Evolutionary conservation across 2,797 vertebrate genomes (phyloP).

Genomic region (Crypturellus tataupa): DNA sequence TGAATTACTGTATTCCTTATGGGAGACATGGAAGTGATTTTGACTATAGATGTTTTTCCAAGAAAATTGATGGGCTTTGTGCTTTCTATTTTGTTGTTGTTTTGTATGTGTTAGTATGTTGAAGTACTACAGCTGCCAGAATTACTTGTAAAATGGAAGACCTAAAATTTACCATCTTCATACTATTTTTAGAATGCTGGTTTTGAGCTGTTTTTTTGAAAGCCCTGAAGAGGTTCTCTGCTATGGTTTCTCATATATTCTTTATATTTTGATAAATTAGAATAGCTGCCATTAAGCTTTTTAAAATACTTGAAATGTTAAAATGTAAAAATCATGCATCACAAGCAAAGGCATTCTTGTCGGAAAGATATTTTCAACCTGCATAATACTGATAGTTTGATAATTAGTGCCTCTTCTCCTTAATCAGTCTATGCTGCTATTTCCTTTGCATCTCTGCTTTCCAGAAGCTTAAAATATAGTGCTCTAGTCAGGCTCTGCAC

Average conservation of each 20-base stretch:
- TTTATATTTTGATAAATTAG: conserved; percentile 6
- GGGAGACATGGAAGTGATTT: neutral
- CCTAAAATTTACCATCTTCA: neutral
- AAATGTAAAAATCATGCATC: neutral
- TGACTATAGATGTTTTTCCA: neutral
- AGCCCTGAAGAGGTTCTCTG: neutral
- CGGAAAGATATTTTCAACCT: neutral
- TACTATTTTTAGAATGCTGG: neutral
- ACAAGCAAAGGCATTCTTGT: neutral
- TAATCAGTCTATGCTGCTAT: conserved; percentile 33
- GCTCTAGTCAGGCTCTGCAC: neutral
- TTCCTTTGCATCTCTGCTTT: conserved; percentile 44
- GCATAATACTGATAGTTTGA: conserved; percentile 3
- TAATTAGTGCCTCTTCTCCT: conserved; percentile 16
- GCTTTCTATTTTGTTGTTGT: neutral
- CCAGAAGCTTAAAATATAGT: conserved; percentile 16
- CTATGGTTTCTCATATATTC: neutral
- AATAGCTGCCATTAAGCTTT: neutral
- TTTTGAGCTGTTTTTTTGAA: neutral
- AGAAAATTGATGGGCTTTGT: neutral
- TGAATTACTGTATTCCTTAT: neutral
- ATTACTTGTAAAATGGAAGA: neutral
- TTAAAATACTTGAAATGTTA: neutral
- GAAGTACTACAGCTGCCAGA: neutral
- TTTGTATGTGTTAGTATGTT: neutral